Percentiles rank a stretch among this genome's conserved stretches.
Conservation (phyloP, 2,888 invertebrate species). For the Polymixis flavicincta region DNA sequence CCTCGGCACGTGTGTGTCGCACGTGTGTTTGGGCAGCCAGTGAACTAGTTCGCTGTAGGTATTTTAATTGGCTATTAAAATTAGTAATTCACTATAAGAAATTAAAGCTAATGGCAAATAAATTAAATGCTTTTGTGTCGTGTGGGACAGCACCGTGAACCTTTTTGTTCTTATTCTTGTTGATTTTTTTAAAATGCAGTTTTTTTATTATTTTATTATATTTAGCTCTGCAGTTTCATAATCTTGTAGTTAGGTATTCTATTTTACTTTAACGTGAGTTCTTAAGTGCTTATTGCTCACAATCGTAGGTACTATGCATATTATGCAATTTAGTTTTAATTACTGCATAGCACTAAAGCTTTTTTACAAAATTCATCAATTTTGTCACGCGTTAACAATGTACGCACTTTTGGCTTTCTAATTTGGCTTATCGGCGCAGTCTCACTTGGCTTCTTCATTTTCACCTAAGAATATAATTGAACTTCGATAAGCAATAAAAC, state of each 20-base stretch:
- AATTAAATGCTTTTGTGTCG: slow-evolving; percentile 70
- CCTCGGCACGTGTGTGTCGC: slow-evolving; percentile 30
- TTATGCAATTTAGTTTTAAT: slow-evolving; percentile 21
- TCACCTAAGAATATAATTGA: slow-evolving; percentile 29
- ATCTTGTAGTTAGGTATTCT: slow-evolving; percentile 23
- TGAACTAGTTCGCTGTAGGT: slow-evolving; percentile 27
- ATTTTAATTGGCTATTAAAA: slow-evolving; percentile 36
- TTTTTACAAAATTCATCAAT: slow-evolving; percentile 21
- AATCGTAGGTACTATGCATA: not conserved
- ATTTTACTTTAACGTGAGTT: slow-evolving; percentile 18
- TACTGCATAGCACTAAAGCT: slow-evolving; percentile 39
- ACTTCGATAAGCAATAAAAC: slow-evolving; percentile 27
- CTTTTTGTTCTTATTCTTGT: slow-evolving; percentile 22
- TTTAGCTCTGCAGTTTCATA: slow-evolving; percentile 35
- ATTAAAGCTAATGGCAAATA: slow-evolving; percentile 39
- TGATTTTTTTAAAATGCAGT: slow-evolving; percentile 20
- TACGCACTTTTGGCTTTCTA: slow-evolving; percentile 35
- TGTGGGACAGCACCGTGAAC: slow-evolving; percentile 76
- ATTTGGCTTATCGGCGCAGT: slow-evolving; percentile 48
- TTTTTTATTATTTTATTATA: slow-evolving; percentile 18
- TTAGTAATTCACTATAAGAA: slow-evolving; percentile 19
- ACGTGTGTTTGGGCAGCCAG: slow-evolving; percentile 63
- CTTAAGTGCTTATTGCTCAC: slow-evolving; percentile 6
- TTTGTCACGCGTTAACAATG: slow-evolving; percentile 26
- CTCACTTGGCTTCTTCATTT: slow-evolving; percentile 50